Percentiles rank a stretch among this genome's conserved stretches.
These are phyloP conservation scores for Fundulus diaphanus DNA, from an alignment of 2,797 vertebrate species.

Conservation along the genomic window DNA sequence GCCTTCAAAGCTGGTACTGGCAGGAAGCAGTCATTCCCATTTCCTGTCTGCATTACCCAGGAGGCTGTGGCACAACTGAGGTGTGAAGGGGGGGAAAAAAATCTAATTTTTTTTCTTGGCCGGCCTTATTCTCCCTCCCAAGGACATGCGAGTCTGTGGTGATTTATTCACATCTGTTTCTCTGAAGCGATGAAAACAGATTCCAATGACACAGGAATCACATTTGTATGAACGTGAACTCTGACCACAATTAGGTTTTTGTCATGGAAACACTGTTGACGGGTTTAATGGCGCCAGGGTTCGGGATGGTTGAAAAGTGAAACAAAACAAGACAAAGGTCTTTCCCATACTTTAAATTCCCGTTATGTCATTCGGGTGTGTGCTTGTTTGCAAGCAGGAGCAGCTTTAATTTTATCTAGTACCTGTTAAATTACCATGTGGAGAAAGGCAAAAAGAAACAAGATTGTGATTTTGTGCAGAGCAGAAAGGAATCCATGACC, in stretches of 20 bases:
- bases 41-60: conserved; percentile 75
- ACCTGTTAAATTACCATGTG: neutral
- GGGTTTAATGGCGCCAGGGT: conserved; percentile 74
- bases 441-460: neutral
- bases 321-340: conserved; percentile 61
- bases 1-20: conserved; percentile 73
- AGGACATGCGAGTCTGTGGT: conserved; percentile 66
- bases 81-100: conserved; percentile 69
- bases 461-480: neutral
- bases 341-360: conserved; percentile 50
- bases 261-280: conserved; percentile 73
- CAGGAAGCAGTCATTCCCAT: conserved; percentile 81
- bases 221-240: conserved; percentile 68
- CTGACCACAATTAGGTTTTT: conserved; percentile 62
- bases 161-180: conserved; percentile 39
- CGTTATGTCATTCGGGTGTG: conserved; percentile 20
- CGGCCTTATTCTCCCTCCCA: conserved; percentile 65
- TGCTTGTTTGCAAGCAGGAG: conserved; percentile 5
- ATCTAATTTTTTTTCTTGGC: conserved; percentile 41
- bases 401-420: neutral
- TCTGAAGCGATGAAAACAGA: conserved; percentile 63
- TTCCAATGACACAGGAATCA: conserved; percentile 66
- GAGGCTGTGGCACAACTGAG: conserved; percentile 54
- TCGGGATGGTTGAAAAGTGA: conserved; percentile 58
- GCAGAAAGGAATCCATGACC: neutral